Conservation (phyloP, 2,888 invertebrate species). For the Rotaria socialis region DNA sequence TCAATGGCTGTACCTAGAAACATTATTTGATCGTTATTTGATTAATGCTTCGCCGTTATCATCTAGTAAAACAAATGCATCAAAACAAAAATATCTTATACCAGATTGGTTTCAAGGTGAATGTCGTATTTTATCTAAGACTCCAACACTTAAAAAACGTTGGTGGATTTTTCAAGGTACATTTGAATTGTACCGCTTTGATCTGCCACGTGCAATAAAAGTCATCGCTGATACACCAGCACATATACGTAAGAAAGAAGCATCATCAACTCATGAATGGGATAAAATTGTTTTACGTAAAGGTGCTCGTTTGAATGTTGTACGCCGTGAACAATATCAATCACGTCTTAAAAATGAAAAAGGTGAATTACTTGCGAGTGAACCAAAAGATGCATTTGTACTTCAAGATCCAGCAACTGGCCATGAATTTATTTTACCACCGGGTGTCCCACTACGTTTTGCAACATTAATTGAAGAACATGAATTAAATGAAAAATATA, state of each 20-base stretch:
- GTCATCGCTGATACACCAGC: conserved; percentile 42
- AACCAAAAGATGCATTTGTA: conserved; percentile 37
- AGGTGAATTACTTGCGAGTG: conserved; percentile 38
- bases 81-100: conserved; percentile 40
- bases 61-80: background rate
- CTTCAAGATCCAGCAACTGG: conserved; percentile 34
- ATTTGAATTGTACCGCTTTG: conserved; percentile 46
- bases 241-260: conserved; percentile 39
- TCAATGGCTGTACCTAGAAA: conserved; percentile 41
- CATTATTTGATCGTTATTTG: conserved; percentile 46
- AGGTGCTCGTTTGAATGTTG: conserved; percentile 30
- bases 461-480: conserved; percentile 42
- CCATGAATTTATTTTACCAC: conserved; percentile 44
- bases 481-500: conserved; percentile 43
- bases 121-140: conserved; percentile 44
- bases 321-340: conserved; percentile 20
- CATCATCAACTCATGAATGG: conserved; percentile 40
- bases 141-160: conserved; percentile 43
- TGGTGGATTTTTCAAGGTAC: conserved; percentile 47
- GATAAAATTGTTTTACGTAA: conserved; percentile 43
- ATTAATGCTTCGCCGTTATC: conserved; percentile 35
- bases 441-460: conserved; percentile 45
- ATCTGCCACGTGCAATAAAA: conserved; percentile 45
- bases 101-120: conserved; percentile 47
- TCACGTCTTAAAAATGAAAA: conserved; percentile 9